phyloP scores from a whole-genome alignment of 2,888 invertebrate species.

The Lochmaea crataegi region DNA sequence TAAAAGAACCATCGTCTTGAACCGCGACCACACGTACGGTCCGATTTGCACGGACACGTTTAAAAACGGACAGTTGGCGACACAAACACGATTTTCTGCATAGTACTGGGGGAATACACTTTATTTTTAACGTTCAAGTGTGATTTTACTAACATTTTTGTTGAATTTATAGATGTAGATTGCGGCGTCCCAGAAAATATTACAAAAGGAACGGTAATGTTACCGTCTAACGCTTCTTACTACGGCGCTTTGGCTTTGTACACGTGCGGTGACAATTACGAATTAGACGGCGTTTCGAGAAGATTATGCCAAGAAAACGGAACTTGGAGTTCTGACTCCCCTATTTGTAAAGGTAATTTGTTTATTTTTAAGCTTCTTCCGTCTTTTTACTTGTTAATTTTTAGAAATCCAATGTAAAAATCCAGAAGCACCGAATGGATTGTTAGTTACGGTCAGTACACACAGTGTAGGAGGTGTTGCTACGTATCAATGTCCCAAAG shows the following conservation, averaged over 20 bases:
- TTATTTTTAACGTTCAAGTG: no score
- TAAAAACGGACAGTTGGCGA: no score
- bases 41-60: no score
- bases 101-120: no score
- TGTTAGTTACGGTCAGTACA: conserved; percentile 71
- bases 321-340: conserved; percentile 89
- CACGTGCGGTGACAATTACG: conserved; percentile 84
- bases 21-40: no score
- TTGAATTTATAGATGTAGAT: conserved; percentile 77
- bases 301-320: conserved; percentile 88
- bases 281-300: conserved; percentile 84
- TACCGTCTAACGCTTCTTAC: conserved; percentile 89
- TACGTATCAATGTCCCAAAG: conserved; percentile 85
- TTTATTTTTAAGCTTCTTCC: neutral
- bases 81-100: no score
- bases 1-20: no score
- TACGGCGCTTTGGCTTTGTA: conserved; percentile 89
- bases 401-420: conserved; percentile 84
- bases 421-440: conserved; percentile 73
- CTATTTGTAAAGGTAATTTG: conserved; percentile 79
- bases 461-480: conserved; percentile 83
- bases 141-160: no score
- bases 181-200: conserved; percentile 82
- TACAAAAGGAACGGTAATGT: conserved; percentile 78
- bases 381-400: conserved; percentile 15